These are phyloP conservation scores for Argopecten irradians DNA, from an alignment of 1,140 invertebrate species.

Conservation along the genomic window DNA sequence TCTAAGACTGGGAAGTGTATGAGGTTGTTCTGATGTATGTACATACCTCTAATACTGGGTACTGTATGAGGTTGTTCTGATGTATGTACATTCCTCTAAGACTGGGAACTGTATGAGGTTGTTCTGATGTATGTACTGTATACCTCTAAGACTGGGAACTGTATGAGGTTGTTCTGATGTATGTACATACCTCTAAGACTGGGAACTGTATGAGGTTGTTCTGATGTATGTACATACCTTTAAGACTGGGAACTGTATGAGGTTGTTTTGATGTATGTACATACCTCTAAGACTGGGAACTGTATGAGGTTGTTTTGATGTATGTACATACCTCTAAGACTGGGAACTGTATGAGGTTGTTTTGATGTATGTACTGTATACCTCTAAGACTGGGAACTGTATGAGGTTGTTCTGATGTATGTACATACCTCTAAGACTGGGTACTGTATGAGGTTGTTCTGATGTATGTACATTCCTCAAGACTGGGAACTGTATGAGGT, in stretches of 20 bases:
- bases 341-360: slow-evolving; percentile 65
- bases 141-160: slow-evolving; percentile 56
- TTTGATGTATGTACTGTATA: slow-evolving; percentile 55
- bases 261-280: slow-evolving; percentile 47
- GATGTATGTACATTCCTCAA: slow-evolving; percentile 44
- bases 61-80: too few relatives aligned
- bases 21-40: too few relatives aligned
- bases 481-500: too few relatives aligned
- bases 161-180: slow-evolving; percentile 24
- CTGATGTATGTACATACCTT: slow-evolving; percentile 47
- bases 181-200: slow-evolving; percentile 49
- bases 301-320: background rate
- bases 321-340: slow-evolving; percentile 58
- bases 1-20: too few relatives aligned
- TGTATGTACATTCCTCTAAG: too few relatives aligned
- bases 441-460: slow-evolving; percentile 65
- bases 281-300: slow-evolving; percentile 67
- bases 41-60: too few relatives aligned
- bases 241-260: slow-evolving; percentile 51
- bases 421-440: slow-evolving; percentile 61
- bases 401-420: background rate
- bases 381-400: slow-evolving; percentile 66
- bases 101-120: too few relatives aligned
- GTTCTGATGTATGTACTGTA: background rate
- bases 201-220: slow-evolving; percentile 52